These are phyloP conservation scores for Mormyrops attenuatus DNA, from an alignment of 2,797 vertebrate genomes.

Conservation along the genomic window DNA sequence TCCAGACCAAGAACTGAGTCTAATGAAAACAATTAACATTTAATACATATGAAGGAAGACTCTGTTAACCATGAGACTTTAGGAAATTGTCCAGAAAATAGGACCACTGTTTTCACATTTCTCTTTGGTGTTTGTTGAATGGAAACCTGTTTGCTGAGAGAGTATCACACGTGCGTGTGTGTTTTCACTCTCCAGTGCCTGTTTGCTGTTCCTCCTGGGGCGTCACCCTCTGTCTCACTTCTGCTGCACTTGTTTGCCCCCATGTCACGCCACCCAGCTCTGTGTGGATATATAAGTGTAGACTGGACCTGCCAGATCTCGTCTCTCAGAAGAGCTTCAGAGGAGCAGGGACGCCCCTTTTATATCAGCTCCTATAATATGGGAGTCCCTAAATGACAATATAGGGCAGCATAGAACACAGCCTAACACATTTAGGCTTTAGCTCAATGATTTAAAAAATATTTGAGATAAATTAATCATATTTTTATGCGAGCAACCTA, in stretches of 20 bases:
- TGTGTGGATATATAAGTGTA: not conserved
- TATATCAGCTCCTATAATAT: not conserved
- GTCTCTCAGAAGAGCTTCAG: not conserved
- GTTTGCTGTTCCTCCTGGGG: slow-evolving; percentile 29
- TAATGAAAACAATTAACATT: slow-evolving; percentile 37
- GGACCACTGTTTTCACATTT: slow-evolving; percentile 40
- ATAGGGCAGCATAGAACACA: not conserved
- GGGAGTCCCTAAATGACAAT: not conserved
- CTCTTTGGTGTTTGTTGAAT: slow-evolving; percentile 31
- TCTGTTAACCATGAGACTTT: slow-evolving; percentile 50
- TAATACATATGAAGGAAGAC: slow-evolving; percentile 4
- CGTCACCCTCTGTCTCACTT: slow-evolving; percentile 23
- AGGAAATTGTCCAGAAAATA: slow-evolving; percentile 36
- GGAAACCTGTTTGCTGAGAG: slow-evolving; percentile 39
- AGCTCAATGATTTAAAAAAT: not conserved
- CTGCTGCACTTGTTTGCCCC: slow-evolving; percentile 42
- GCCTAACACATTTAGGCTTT: not conserved
- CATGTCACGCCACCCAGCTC: slow-evolving; percentile 31
- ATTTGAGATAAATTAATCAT: not conserved
- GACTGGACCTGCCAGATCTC: not conserved
- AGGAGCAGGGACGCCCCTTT: not conserved
- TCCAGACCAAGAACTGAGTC: slow-evolving; percentile 43
- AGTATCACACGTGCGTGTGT: slow-evolving; percentile 34
- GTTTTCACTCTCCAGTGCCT: slow-evolving; percentile 19
- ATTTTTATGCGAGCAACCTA: not conserved